A percentile compares a stretch with the other conserved stretches of the same genome.
phyloP scores from a whole-genome alignment of 2,888 invertebrate genomes.

The Teleiodes luculella region DNA sequence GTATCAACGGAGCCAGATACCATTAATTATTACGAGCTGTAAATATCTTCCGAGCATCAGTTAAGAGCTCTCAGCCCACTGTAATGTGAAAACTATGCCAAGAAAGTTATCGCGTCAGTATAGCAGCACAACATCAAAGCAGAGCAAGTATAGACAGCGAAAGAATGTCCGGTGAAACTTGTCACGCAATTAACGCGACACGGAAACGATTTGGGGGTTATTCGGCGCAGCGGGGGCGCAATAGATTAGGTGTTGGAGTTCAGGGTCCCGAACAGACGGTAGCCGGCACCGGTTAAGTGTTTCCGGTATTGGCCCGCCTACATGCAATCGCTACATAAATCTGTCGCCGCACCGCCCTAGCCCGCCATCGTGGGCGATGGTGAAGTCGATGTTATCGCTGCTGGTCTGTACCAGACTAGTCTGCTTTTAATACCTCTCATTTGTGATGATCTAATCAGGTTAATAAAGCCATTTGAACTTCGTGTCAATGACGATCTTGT shows the following conservation, averaged over 20 bases:
- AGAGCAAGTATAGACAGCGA: background rate
- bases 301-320: constrained; percentile 55
- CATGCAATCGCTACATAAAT: constrained; percentile 65
- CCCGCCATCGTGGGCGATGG: background rate
- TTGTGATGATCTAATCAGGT: background rate
- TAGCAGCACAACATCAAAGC: background rate
- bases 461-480: background rate
- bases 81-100: background rate
- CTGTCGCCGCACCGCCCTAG: constrained; percentile 39
- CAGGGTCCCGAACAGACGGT: constrained; percentile 33
- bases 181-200: constrained; percentile 23
- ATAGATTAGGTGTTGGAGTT: constrained; percentile 29
- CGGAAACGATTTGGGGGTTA: constrained; percentile 1
- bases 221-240: constrained; percentile 17
- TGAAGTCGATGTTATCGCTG: too few relatives aligned
- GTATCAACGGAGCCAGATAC: background rate
- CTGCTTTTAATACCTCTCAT: background rate
- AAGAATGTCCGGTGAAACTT: background rate
- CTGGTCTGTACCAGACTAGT: background rate
- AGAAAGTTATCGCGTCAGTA: background rate
- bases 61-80: background rate
- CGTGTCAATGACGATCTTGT: background rate
- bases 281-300: constrained; percentile 38
- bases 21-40: background rate
- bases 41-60: background rate